Evolutionary conservation across 2,888 invertebrate genomes (phyloP).

Genomic region (Stegophylla sp.): DNA sequence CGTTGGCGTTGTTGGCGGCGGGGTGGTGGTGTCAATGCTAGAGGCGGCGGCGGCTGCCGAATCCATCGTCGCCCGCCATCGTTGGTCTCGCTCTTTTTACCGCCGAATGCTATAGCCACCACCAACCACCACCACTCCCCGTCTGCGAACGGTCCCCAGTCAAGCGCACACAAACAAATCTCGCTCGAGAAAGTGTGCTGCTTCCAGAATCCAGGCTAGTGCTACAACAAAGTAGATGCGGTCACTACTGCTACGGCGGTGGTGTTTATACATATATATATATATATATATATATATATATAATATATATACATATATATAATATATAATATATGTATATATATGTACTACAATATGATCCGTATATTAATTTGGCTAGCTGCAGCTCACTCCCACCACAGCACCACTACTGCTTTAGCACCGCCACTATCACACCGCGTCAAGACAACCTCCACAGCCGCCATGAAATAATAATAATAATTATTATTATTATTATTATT

Average conservation of each 20-base stretch:
- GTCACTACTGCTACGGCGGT: background rate
- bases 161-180: background rate
- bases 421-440: background rate
- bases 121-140: background rate
- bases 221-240: background rate
- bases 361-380: background rate
- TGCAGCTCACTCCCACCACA: background rate
- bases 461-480: conserved; percentile 12
- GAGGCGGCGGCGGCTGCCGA: conserved; percentile 60
- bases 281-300: no score
- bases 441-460: background rate
- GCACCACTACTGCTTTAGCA: background rate
- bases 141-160: conserved; percentile 34
- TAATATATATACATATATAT: no score
- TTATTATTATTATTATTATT: conserved; percentile 11
- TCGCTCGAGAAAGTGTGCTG: background rate
- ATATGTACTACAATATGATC: background rate
- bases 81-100: conserved; percentile 24
- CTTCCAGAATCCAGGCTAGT: background rate
- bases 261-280: no score
- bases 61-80: conserved; percentile 36
- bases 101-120: conserved; percentile 4
- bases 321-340: background rate
- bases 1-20: conserved; percentile 55
- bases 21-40: no score